Percentiles rank a stretch among this genome's conserved stretches.
phyloP scores from a whole-genome alignment of 2,888 invertebrate species.

The Idaea straminata region DNA sequence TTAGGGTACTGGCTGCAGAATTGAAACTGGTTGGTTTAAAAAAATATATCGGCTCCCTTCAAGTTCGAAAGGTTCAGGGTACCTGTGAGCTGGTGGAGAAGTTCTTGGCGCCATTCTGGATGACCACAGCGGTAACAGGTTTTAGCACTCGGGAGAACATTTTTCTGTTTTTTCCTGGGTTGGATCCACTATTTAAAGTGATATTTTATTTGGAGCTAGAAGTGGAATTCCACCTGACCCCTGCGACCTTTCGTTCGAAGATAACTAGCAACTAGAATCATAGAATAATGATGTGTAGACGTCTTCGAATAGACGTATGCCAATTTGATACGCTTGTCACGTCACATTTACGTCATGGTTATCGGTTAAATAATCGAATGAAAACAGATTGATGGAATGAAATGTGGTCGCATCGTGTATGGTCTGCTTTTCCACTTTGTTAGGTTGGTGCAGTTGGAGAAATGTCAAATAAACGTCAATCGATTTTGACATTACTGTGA shows the following conservation, averaged over 20 bases:
- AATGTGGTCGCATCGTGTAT: not conserved
- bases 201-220: constrained; percentile 14
- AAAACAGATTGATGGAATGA: not conserved
- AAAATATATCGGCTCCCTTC: not conserved
- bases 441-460: not conserved
- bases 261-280: constrained; percentile 21
- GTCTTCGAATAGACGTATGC: constrained; percentile 24
- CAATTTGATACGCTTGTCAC: constrained; percentile 11
- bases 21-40: not conserved
- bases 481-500: constrained; percentile 13
- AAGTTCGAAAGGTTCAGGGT: constrained; percentile 15
- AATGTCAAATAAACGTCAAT: not conserved
- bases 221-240: constrained; percentile 48
- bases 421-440: not conserved
- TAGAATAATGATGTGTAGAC: too few relatives aligned
- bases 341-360: constrained; percentile 8
- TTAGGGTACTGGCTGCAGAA: not conserved
- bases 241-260: constrained; percentile 57
- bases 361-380: not conserved
- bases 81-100: constrained; percentile 82
- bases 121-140: constrained; percentile 68
- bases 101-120: constrained; percentile 80
- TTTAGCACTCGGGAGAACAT: constrained; percentile 84
- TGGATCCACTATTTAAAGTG: constrained; percentile 26
- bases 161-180: constrained; percentile 38